phyloP scores from a whole-genome alignment of 2,113 vertebrate species.

The Pelobates fuscus region DNA sequence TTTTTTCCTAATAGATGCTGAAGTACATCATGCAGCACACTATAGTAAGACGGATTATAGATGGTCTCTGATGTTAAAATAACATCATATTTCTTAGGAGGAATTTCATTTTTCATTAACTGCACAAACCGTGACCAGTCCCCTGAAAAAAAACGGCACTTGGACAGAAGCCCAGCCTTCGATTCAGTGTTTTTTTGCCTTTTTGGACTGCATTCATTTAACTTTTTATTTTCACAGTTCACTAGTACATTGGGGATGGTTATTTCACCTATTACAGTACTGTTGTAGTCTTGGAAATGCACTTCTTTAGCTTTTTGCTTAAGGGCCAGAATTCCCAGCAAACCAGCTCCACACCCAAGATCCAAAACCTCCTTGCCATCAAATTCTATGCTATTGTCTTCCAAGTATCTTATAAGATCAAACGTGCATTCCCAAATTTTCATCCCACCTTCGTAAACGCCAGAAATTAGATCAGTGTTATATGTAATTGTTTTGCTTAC shows the following conservation, averaged over 20 bases:
- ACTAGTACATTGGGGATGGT: constrained; percentile 82
- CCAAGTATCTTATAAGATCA: constrained; percentile 82
- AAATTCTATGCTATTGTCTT: constrained; percentile 71
- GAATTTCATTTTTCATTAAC: constrained; percentile 65
- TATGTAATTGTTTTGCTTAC: constrained; percentile 71
- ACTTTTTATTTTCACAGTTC: constrained; percentile 68
- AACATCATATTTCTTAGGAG: constrained; percentile 77
- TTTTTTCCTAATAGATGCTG: constrained; percentile 69
- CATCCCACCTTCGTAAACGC: constrained; percentile 92
- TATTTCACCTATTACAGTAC: constrained; percentile 86
- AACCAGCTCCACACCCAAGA: constrained; percentile 89
- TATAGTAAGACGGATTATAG: constrained; percentile 86
- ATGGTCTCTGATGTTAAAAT: constrained; percentile 94
- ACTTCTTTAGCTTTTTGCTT: constrained; percentile 74
- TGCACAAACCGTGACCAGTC: constrained; percentile 84
- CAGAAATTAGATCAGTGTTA: constrained; percentile 88
- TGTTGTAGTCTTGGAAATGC: constrained; percentile 97
- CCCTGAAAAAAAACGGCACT: constrained; percentile 87
- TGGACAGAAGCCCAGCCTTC: constrained; percentile 51
- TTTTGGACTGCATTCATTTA: constrained; percentile 50
- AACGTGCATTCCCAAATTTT: constrained; percentile 98
- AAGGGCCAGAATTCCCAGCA: constrained; percentile 84
- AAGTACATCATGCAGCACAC: constrained; percentile 76
- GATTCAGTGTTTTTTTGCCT: constrained; percentile 58
- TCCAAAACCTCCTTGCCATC: constrained; percentile 80